Base-by-base conservation (phyloP, 1,140 invertebrate species). In the Copidosoma floridanum region DNA sequence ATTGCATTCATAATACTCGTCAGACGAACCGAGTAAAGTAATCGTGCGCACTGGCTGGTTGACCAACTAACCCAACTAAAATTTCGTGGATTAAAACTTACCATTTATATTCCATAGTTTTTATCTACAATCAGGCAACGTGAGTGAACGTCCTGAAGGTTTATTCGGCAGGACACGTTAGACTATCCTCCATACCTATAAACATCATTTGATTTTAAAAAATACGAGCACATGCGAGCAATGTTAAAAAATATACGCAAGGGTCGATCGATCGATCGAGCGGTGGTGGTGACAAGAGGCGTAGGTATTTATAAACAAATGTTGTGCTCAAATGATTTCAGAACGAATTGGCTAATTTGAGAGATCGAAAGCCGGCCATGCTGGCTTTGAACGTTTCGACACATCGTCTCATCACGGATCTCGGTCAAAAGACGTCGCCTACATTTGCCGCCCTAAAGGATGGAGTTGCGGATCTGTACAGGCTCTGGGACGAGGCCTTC, bases 401-500 rank as follows among this genome's bases (percentile, higher is more conserved):
- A 29, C 88, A 91, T 68, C 85, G 88, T 32, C 85, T 89, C 69
- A 82, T 89, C 46, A 78, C 84, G 62, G 78, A 84, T 74, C 73
- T 83, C 67, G 81, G 82, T 79, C 71, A 75, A 68, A 54, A 76
- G 56, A 51, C 71, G 63, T 71, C 81, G 32, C 73, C 79, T 47
- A 75, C 81, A 67, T 81, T 72, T 60, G 57, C 69, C 12, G 63
- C 73, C n/a, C 81, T 92, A 40, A 89, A 90, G 65, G 84, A 88
- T 38, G 87, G 89, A 38, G 85, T 93, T 38, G 84, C 87, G 47
- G 85, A 90, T 46, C 79, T 93, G 63, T 89, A 92, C 63, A 81
- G 86, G 24, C 82, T 88, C 21, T 93, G 89, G 87, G 89, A 92
- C 61, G 88, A 90, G 60, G 85, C 85, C 0, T 85, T 87, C 76